Percentiles rank a stretch among this genome's conserved stretches.
Conservation (phyloP, 2,113 vertebrate genomes). For the Brachypteracias leptosomus region DNA sequence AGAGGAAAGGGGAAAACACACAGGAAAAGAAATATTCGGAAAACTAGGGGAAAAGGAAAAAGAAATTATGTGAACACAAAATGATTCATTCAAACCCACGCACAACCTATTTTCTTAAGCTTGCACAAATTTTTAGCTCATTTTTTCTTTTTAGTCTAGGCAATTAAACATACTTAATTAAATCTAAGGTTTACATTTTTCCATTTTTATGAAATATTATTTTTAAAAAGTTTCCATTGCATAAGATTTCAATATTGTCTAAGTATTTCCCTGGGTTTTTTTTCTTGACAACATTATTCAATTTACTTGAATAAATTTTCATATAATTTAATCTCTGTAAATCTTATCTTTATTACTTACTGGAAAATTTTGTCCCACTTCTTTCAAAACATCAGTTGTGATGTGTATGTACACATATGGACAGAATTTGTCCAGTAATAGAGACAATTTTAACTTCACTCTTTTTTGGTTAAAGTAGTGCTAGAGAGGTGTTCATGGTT, state of each 20-base stretch:
- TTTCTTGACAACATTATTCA: not conserved
- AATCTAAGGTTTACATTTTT: not conserved
- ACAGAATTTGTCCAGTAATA: not conserved
- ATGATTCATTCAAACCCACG: not conserved
- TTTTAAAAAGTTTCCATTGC: not conserved
- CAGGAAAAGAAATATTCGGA: not conserved
- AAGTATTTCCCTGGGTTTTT: not conserved
- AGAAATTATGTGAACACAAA: not conserved
- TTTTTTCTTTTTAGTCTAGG: not conserved
- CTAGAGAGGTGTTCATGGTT: not conserved
- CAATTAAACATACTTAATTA: not conserved
- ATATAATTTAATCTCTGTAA: not conserved
- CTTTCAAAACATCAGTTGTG: not conserved
- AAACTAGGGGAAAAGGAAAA: not conserved
- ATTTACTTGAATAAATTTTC: not conserved
- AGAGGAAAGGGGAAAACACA: not conserved
- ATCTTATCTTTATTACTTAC: not conserved
- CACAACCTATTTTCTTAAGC: not conserved
- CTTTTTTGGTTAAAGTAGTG: not conserved
- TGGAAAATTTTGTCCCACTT: not conserved
- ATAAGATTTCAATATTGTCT: not conserved
- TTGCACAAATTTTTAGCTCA: not conserved
- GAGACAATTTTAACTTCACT: not conserved
- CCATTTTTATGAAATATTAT: not conserved
- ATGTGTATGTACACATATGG: not conserved